phyloP scores from a whole-genome alignment of 1,140 invertebrate species.

The Drosophila virilis region DNA sequence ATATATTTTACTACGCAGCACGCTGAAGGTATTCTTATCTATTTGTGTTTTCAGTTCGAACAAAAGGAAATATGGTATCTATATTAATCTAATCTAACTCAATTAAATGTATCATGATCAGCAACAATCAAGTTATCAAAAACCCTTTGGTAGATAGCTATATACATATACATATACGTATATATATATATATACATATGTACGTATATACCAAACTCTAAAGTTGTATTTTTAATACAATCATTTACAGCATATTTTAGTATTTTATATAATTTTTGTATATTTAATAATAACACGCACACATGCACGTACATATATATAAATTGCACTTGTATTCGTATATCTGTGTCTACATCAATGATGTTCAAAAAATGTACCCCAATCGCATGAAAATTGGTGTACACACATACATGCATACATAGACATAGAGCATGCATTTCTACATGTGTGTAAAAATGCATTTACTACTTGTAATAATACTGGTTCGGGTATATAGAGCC shows the following conservation, averaged over 20 bases:
- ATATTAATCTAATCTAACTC: not conserved
- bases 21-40: constrained; percentile 1
- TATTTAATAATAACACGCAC: constrained; percentile 1
- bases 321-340: not conserved
- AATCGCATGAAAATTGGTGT: constrained; percentile 38
- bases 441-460: constrained; percentile 16
- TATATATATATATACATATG: not conserved
- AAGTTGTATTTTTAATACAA: not conserved
- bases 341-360: constrained; percentile 23
- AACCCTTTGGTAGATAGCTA: not conserved
- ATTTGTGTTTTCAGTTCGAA: constrained; percentile 2
- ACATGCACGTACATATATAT: constrained; percentile 4
- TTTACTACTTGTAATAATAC: constrained; percentile 24
- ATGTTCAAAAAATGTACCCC: constrained; percentile 31
- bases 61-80: constrained; percentile 4
- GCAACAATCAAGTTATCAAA: not conserved
- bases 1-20: constrained; percentile 18
- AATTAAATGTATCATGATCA: not conserved
- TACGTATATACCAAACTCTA: not conserved
- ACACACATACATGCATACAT: constrained; percentile 16
- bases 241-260: not conserved
- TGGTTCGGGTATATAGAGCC: constrained; percentile 41
- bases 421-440: not conserved
- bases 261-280: not conserved
- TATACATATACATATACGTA: not conserved